Evolutionary conservation across 2,888 invertebrate species (phyloP).

Genomic region (Thecophora atra): DNA sequence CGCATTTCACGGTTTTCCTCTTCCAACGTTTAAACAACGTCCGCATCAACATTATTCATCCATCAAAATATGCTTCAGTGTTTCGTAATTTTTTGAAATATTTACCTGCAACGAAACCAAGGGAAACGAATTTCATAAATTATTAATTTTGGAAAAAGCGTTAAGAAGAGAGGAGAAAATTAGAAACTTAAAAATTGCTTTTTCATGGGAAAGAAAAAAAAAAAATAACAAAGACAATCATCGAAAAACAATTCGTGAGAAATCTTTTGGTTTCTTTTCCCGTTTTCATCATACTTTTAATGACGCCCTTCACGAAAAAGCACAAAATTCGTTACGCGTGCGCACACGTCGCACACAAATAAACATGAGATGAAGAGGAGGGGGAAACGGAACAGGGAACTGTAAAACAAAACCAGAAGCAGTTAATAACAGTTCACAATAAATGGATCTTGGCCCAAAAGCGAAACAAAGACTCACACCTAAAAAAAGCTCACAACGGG

Average conservation of each 20-base stretch:
- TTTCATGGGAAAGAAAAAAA: no score
- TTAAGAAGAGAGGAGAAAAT: not conserved
- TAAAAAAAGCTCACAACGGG: no score
- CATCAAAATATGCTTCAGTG: no score
- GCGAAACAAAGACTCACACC: no score
- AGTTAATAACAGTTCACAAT: not conserved
- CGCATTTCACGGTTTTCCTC: no score
- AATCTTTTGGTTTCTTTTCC: no score
- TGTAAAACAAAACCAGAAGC: constrained; percentile 12
- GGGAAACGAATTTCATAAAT: not conserved
- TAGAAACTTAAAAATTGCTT: not conserved
- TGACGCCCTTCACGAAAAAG: not conserved
- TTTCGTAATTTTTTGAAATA: not conserved
- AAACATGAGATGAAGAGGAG: constrained; percentile 13
- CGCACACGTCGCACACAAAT: not conserved
- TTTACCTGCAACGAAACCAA: constrained; percentile 12
- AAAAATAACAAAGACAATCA: no score
- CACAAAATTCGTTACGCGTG: not conserved
- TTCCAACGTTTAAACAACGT: no score
- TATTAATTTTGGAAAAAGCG: not conserved
- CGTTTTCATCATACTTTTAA: not conserved
- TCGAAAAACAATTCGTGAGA: no score
- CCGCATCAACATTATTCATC: no score
- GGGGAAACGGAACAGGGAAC: constrained; percentile 32
- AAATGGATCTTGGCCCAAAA: not conserved